Base-by-base conservation (phyloP, 2,888 invertebrate species). In the Tetranychus truncatus region DNA sequence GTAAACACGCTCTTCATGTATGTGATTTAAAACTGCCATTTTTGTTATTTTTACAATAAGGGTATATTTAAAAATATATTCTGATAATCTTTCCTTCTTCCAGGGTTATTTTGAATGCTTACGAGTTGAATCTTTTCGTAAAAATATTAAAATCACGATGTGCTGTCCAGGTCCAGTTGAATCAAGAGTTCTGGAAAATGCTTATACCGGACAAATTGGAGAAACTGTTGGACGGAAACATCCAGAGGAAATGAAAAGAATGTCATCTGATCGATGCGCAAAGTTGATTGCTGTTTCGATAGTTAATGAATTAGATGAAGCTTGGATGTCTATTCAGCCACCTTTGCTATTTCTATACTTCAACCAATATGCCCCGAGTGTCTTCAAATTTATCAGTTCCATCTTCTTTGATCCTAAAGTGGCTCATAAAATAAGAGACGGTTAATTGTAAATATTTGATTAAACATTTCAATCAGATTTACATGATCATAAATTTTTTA, bases 141-240 rank as follows among this genome's bases (percentile, higher is more conserved):
- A 74, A 46, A 76, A 76, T 74, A 84, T 91, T 73, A 80, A 85
- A 46, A 85, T 91, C 0, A 88, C 88, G 0, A 81, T 90, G 72
- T 84, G 89, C 66, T 90, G 90, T 80, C 91, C 91, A 0, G 91
- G 91, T 6, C 90, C 91, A 5, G 86, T 88, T 21, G 88, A 88
- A 80, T 89, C 90, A 0, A 86, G 88, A 78, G 87, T 91, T 78
- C 83, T 90, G 65, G 81, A 85, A 66, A 86, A 88, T 80, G 86
- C 88, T 77, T 90, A 89, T 80, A 91, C 90, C 0, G 87, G 84
- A 7, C 85, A 85, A 78, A 79, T 82, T 1, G 88, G 87, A 76
- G 73, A 77, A 67, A 67, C 1, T 8, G n/a, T 73, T 9, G 69
- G 46, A 18, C 66, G 21, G 6, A 45, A 18, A 24, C 76, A 77